Percentiles rank a stretch among this genome's conserved stretches.
Conservation (phyloP, 2,113 vertebrate genomes). For the Archocentrus centrarchus region DNA sequence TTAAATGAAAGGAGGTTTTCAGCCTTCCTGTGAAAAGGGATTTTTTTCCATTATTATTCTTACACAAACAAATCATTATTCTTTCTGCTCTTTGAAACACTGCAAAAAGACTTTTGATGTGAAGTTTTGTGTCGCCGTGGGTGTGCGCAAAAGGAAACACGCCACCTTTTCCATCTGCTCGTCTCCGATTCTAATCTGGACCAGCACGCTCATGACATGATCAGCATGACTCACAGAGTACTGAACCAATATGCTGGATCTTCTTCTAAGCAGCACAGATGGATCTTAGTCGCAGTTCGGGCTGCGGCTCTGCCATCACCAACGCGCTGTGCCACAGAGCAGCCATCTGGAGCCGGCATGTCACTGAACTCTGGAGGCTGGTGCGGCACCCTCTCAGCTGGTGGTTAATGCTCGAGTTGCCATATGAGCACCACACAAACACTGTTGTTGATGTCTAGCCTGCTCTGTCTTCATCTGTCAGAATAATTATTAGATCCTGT, state of each 20-base stretch:
- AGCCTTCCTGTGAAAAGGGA: neutral
- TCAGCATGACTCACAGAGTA: neutral
- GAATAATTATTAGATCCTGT: slow-evolving; percentile 4
- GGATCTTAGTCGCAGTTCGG: slow-evolving; percentile 48
- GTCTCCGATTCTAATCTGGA: slow-evolving; percentile 21
- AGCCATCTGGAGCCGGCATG: slow-evolving; percentile 64
- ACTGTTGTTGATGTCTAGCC: neutral
- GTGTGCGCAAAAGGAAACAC: neutral
- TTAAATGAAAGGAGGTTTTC: neutral
- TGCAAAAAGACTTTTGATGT: neutral
- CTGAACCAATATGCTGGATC: slow-evolving; percentile 34
- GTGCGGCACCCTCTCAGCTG: slow-evolving; percentile 30
- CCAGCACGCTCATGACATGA: neutral
- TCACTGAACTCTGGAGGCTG: slow-evolving; percentile 16
- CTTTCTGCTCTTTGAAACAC: neutral
- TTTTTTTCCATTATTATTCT: neutral
- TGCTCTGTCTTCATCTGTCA: slow-evolving; percentile 4
- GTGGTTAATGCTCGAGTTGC: slow-evolving; percentile 19
- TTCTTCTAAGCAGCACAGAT: slow-evolving; percentile 54
- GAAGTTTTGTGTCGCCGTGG: neutral
- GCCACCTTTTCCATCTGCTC: slow-evolving; percentile 32
- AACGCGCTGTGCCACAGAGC: slow-evolving; percentile 40
- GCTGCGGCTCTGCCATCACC: slow-evolving; percentile 33
- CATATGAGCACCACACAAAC: slow-evolving; percentile 7
- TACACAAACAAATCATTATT: neutral